Evolutionary conservation across 2,113 vertebrate species (phyloP).

Genomic region (Oreamnos americanus): DNA sequence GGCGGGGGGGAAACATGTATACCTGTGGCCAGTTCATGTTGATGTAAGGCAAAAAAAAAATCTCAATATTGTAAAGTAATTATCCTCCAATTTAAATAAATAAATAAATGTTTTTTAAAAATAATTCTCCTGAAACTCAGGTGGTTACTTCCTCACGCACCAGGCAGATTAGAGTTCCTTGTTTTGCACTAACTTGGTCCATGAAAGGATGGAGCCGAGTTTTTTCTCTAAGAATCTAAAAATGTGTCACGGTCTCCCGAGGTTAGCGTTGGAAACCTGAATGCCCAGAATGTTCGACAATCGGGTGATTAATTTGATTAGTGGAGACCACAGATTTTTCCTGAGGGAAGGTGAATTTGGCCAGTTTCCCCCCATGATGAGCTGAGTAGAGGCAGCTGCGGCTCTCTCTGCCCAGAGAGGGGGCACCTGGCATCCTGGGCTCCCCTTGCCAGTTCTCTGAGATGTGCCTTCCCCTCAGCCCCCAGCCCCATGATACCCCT

Average conservation of each 20-base stretch:
- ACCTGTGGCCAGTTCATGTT: not conserved
- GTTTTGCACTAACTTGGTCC: not conserved
- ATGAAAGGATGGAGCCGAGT: not conserved
- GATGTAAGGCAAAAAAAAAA: not conserved
- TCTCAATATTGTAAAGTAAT: not conserved
- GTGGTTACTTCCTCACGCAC: not conserved
- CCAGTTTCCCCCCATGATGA: not conserved
- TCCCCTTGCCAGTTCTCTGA: fast-evolving
- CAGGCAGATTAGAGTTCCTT: not conserved
- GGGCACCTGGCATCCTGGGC: fast-evolving
- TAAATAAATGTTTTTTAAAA: not conserved
- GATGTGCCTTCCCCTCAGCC: not conserved
- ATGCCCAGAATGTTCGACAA: not conserved
- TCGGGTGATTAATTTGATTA: not conserved
- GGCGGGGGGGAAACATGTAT: fast-evolving
- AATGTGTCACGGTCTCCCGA: not conserved
- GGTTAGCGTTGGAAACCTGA: not conserved
- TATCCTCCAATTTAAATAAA: not conserved
- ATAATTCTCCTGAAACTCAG: not conserved
- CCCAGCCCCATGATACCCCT: not conserved
- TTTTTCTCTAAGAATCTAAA: not conserved
- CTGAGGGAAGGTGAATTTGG: not conserved
- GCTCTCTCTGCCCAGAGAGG: not conserved
- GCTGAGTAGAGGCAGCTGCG: too few species aligned
- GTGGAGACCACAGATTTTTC: not conserved